Conservation (phyloP, 2,888 invertebrate species). For the Litoditis marina region DNA sequence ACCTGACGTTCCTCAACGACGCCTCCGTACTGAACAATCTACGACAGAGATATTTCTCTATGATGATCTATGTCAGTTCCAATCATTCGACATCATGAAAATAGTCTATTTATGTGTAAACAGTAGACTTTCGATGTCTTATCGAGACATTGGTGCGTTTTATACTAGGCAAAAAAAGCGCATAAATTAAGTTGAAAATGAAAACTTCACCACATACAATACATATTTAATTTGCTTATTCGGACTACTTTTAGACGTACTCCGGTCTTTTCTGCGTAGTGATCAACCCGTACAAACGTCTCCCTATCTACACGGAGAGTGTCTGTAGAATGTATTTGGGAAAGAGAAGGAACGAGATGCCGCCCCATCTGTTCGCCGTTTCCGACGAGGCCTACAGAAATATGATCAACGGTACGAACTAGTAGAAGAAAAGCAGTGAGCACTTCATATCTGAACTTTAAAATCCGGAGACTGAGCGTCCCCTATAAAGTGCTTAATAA, state of each 20-base stretch:
- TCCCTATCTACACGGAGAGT: constrained; percentile 60
- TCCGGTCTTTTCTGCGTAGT: constrained; percentile 61
- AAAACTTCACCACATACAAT: no score
- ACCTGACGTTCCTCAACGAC: constrained; percentile 76
- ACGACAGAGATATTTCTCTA: constrained; percentile 81
- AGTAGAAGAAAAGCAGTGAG: no score
- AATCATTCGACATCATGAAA: neutral
- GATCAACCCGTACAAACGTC: constrained; percentile 61
- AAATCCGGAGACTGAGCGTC: no score
- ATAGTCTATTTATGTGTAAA: no score
- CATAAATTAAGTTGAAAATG: no score
- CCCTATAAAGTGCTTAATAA: no score
- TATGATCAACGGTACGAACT: constrained; percentile 86
- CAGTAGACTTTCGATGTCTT: no score
- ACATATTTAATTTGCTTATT: no score
- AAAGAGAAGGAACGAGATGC: constrained; percentile 60
- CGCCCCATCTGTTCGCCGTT: constrained; percentile 87
- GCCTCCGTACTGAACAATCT: constrained; percentile 97
- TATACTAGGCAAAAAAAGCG: no score
- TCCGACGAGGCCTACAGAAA: constrained; percentile 98
- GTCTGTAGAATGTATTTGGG: constrained; percentile 52
- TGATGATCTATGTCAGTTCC: constrained; percentile 58
- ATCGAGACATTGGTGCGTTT: no score
- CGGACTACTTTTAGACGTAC: constrained; percentile 59
- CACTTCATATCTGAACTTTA: no score